These are phyloP conservation scores for Chelmon rostratus DNA, from an alignment of 2,797 vertebrate genomes.

Conservation along the genomic window DNA sequence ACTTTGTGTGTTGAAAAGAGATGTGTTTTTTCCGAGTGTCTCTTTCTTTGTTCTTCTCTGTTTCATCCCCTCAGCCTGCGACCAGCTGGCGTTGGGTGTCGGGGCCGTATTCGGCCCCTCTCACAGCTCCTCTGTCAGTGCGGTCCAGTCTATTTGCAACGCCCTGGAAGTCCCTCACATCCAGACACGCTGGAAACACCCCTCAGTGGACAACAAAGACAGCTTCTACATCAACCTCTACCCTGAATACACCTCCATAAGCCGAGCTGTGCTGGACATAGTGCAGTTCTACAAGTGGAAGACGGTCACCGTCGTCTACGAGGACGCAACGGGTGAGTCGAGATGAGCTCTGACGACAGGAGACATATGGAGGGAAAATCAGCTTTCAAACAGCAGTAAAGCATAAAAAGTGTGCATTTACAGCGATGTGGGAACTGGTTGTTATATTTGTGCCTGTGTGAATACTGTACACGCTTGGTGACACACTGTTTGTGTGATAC, in stretches of 20 bases:
- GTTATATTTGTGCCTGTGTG: no score
- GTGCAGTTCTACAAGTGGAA: slow-evolving; percentile 98
- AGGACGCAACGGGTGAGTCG: slow-evolving; percentile 94
- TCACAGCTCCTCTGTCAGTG: slow-evolving; percentile 96
- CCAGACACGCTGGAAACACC: slow-evolving; percentile 98
- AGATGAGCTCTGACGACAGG: background rate
- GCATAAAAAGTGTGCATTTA: background rate
- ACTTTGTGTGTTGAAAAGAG: background rate
- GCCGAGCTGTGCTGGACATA: slow-evolving; percentile 94
- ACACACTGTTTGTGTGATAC: no score
- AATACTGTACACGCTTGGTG: background rate
- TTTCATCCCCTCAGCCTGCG: slow-evolving; percentile 88
- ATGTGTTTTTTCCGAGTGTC: background rate
- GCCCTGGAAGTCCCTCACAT: slow-evolving; percentile 99
- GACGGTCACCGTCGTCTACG: slow-evolving; percentile 95
- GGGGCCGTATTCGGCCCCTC: slow-evolving; percentile 96
- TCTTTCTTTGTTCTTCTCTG: slow-evolving; percentile 1
- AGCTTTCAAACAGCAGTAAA: slow-evolving; percentile 2
- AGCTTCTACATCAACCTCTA: slow-evolving; percentile 98
- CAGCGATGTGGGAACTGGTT: no score
- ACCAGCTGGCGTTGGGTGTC: slow-evolving; percentile 96
- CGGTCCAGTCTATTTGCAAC: slow-evolving; percentile 98
- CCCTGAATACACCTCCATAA: slow-evolving; percentile 96
- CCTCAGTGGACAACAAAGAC: slow-evolving; percentile 94
- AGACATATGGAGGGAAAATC: background rate